Conservation (phyloP, 2,888 invertebrate species). For the Cactoblastis cactorum region DNA sequence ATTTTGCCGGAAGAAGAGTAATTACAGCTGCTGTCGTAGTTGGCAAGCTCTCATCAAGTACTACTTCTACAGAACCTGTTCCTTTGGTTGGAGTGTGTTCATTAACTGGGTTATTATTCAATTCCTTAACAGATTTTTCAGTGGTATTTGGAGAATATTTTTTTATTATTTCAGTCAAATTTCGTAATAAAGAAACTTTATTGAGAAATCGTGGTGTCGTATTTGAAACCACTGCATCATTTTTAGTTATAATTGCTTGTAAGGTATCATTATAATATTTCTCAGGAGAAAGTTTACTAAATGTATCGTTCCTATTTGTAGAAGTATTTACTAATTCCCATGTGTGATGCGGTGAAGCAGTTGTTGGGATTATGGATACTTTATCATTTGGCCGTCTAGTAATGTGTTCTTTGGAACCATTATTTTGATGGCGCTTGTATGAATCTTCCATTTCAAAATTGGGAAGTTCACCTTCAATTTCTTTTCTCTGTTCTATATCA, state of each 20-base stretch:
- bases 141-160: slow-evolving; percentile 75
- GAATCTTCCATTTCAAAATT: slow-evolving; percentile 19
- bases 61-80: slow-evolving; percentile 67
- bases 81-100: slow-evolving; percentile 52
- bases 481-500: slow-evolving; percentile 20
- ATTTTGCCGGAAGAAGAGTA: slow-evolving; percentile 87
- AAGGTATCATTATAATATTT: slow-evolving; percentile 81
- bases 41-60: slow-evolving; percentile 61
- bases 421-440: slow-evolving; percentile 22
- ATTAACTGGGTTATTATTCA: slow-evolving; percentile 31
- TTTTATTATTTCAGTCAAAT: slow-evolving; percentile 83
- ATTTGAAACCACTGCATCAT: slow-evolving; percentile 65
- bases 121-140: slow-evolving; percentile 28
- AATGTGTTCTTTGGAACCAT: slow-evolving; percentile 49
- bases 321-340: slow-evolving; percentile 81
- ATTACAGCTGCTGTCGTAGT: slow-evolving; percentile 62
- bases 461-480: slow-evolving; percentile 16
- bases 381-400: slow-evolving; percentile 69
- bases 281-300: slow-evolving; percentile 63
- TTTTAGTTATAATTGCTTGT: slow-evolving; percentile 81
- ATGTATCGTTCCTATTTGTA: slow-evolving; percentile 60
- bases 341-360: slow-evolving; percentile 59
- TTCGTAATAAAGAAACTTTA: slow-evolving; percentile 73
- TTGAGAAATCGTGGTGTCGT: slow-evolving; percentile 65
- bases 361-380: slow-evolving; percentile 68